phyloP scores from a whole-genome alignment of 2,888 invertebrate genomes.

The Sminthurides aquaticus region DNA sequence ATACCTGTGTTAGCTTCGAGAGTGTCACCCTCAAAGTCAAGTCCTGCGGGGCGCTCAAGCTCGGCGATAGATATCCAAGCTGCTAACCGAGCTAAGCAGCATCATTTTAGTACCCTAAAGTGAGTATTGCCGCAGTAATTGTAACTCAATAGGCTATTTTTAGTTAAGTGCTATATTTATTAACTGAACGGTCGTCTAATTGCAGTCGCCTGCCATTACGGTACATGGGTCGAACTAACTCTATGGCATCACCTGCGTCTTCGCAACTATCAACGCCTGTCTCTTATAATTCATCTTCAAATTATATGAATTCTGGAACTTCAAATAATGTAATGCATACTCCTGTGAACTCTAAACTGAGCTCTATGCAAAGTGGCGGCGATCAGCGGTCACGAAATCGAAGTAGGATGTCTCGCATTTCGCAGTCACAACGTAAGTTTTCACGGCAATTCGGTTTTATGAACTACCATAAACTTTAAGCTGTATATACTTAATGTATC shows the following conservation, averaged over 20 bases:
- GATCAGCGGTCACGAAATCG: slow-evolving; percentile 50
- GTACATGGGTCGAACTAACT: slow-evolving; percentile 41
- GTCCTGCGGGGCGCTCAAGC: slow-evolving; percentile 59
- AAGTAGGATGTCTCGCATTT: slow-evolving; percentile 66
- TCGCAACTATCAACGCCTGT: slow-evolving; percentile 10
- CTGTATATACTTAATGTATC: neutral
- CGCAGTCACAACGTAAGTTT: slow-evolving; percentile 83
- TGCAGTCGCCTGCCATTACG: slow-evolving; percentile 23
- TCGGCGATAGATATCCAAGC: slow-evolving; percentile 91
- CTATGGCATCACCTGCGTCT: slow-evolving; percentile 32
- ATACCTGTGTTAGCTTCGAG: slow-evolving; percentile 44
- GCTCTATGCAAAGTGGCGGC: slow-evolving; percentile 14
- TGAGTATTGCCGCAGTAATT: too few relatives aligned
- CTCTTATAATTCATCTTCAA: slow-evolving; percentile 5
- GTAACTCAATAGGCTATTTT: too few relatives aligned
- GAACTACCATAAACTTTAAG: neutral
- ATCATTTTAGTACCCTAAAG: slow-evolving; percentile 40
- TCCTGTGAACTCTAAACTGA: slow-evolving; percentile 8
- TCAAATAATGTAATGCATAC: slow-evolving; percentile 7
- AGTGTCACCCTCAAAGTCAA: slow-evolving; percentile 35
- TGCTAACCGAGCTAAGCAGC: slow-evolving; percentile 68
- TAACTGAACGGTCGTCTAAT: neutral
- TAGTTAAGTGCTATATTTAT: slow-evolving; percentile 1
- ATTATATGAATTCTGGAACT: slow-evolving; percentile 8
- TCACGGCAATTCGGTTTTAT: neutral